Evolutionary conservation across 2,113 vertebrate genomes (phyloP).

Genomic region (Ammospiza caudacuta): DNA sequence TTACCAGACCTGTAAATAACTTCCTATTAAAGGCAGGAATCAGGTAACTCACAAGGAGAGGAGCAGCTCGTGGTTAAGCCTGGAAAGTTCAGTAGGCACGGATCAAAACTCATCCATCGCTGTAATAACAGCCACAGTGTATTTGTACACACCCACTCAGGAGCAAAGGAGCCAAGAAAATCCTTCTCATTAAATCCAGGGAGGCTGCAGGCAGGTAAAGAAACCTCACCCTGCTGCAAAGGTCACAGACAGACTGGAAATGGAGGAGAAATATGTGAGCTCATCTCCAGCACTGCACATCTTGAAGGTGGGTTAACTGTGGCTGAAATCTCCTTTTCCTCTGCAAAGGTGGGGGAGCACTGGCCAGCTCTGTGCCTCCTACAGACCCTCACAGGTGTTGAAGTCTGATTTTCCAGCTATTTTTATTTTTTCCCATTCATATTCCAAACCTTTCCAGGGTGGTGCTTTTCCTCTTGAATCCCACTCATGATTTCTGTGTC

Average conservation of each 20-base stretch:
- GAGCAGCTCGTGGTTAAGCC: neutral
- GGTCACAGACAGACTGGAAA: neutral
- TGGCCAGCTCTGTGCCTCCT: neutral
- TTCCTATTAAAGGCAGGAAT: neutral
- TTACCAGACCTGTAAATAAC: neutral
- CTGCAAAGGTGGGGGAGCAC: neutral
- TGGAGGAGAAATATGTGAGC: neutral
- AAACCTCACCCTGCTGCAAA: neutral
- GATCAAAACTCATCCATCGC: neutral
- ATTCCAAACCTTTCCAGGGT: neutral
- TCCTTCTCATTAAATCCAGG: neutral
- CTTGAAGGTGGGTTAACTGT: neutral
- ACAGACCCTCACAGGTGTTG: neutral
- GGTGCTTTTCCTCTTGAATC: neutral
- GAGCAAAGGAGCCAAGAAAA: neutral
- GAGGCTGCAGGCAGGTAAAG: neutral
- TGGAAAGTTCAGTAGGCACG: neutral
- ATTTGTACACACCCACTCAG: neutral
- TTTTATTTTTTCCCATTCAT: neutral
- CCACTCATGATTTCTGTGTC: fast-evolving
- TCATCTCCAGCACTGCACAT: neutral
- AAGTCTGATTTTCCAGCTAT: neutral
- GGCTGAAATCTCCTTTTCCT: neutral
- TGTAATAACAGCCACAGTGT: neutral
- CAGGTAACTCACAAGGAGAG: neutral